Evolutionary conservation across 2,888 invertebrate species (phyloP).

Genomic region (Ophraella communa): DNA sequence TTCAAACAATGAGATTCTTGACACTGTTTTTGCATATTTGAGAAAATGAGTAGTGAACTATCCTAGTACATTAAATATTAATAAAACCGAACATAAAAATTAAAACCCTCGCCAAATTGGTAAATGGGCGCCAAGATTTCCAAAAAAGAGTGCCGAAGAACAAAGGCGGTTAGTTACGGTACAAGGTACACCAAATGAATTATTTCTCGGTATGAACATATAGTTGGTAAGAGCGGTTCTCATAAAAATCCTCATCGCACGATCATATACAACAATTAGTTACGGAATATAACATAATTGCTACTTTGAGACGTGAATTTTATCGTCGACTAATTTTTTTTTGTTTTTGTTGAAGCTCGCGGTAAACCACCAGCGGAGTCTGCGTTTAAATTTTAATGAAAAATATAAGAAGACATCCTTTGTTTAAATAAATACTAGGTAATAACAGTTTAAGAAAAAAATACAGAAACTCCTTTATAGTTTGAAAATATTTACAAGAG

Average conservation of each 20-base stretch:
- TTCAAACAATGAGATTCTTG: too few relatives aligned
- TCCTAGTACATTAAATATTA: too few relatives aligned
- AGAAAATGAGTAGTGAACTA: too few relatives aligned
- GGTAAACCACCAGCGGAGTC: neutral
- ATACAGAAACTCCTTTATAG: too few relatives aligned
- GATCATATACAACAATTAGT: slow-evolving; percentile 33
- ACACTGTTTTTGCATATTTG: too few relatives aligned
- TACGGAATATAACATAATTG: slow-evolving; percentile 33
- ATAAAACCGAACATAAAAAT: neutral
- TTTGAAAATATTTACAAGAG: too few relatives aligned
- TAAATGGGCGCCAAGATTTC: slow-evolving; percentile 3
- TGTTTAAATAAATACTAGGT: too few relatives aligned
- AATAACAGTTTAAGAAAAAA: too few relatives aligned
- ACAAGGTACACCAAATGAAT: slow-evolving; percentile 35
- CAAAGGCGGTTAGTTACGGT: slow-evolving; percentile 37
- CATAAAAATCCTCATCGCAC: slow-evolving; percentile 16
- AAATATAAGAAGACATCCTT: too few relatives aligned
- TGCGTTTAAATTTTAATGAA: neutral
- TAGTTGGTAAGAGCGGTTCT: slow-evolving; percentile 20
- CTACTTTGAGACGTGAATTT: slow-evolving; percentile 29
- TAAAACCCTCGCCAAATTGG: neutral
- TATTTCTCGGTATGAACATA: slow-evolving; percentile 37
- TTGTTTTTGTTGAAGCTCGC: slow-evolving; percentile 8
- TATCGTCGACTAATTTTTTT: slow-evolving; percentile 15
- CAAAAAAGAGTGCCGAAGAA: slow-evolving; percentile 11